Conservation (phyloP, 2,113 vertebrate species). For the Anoplopoma fimbria region DNA sequence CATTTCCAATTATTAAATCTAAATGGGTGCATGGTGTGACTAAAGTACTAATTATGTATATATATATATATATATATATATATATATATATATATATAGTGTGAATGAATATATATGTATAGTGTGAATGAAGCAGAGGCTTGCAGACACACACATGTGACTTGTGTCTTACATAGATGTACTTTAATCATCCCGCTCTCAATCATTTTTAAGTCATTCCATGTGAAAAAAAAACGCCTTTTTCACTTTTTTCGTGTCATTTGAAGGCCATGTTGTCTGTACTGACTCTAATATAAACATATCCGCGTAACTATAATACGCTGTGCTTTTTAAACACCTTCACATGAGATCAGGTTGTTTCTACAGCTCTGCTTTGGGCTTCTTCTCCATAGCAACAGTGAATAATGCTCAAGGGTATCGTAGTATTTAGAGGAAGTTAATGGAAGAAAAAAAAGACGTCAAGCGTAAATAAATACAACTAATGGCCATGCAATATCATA, state of each 20-base stretch:
- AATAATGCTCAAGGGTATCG: not conserved
- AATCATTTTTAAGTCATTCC: not conserved
- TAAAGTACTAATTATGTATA: slow-evolving; percentile 40
- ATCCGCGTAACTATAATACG: no score
- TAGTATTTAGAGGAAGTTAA: not conserved
- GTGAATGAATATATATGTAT: slow-evolving; percentile 1
- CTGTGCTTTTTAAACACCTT: not conserved
- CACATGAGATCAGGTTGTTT: no score
- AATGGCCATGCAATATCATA: not conserved
- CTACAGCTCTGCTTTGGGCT: not conserved
- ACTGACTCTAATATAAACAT: no score
- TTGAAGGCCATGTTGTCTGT: no score
- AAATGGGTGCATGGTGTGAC: slow-evolving; percentile 47
- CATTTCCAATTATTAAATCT: slow-evolving; percentile 60
- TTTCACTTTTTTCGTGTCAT: no score
- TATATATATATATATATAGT: slow-evolving; percentile 8
- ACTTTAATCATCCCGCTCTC: no score
- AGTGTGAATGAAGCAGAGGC: not conserved
- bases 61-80: slow-evolving; percentile 6
- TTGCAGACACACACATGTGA: not conserved
- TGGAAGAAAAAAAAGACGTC: not conserved
- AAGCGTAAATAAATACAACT: not conserved
- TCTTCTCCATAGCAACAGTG: not conserved
- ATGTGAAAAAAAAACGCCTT: not conserved
- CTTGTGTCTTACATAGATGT: not conserved